Evolutionary conservation across 2,888 invertebrate genomes (phyloP), one percentile per base, ranked within the genome.

Genomic region (Athetis lepigone): DNA sequence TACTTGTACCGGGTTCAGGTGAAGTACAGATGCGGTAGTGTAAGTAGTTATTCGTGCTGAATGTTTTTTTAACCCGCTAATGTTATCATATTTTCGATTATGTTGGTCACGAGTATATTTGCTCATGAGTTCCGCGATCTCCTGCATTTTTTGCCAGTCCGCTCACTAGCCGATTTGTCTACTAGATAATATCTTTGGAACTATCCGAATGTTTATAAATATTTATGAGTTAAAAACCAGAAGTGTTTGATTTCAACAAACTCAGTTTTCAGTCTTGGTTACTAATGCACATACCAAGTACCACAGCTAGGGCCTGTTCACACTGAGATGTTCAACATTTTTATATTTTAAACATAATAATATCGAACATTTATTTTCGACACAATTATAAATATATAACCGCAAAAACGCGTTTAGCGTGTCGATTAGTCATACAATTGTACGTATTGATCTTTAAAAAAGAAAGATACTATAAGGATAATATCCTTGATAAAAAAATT

Each of bases 161-260:
- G 37, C 52, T 50, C 33, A 42, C 52, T 47, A 27, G 47, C 45
- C 58, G 50, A 68, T 62, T 65, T 57, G 50, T 50, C 46, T 54
- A 49, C 13, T 54, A 61, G 78, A 80, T 82, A 70, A 52, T 47
- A 68, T 77, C 59, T 74, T 59, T 21, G 8, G 8, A 18, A 58
- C 47, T 66, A 62, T 59, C 21, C 42, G 29, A 33, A 21, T 51
- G n/a, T n/a, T n/a, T n/a, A 67, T 77, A 68, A 71, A 70, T 77
- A 82, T 75, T 63, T 66, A 82, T 80, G 56, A 73, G 19, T 62
- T 55, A 4, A 33, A 65, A 63, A 81, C 80, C 82, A 80, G 82
- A 80, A 82, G 61, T 72, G 40, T 55, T 58, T 21, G 3, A 21
- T 6, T 45, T 43, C 11, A 37, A 61, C 37, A 65, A 57, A 63